Percentiles rank a stretch among this genome's conserved stretches.
Conservation (phyloP, 2,888 invertebrate genomes). For the Drosophila fungiperda region DNA sequence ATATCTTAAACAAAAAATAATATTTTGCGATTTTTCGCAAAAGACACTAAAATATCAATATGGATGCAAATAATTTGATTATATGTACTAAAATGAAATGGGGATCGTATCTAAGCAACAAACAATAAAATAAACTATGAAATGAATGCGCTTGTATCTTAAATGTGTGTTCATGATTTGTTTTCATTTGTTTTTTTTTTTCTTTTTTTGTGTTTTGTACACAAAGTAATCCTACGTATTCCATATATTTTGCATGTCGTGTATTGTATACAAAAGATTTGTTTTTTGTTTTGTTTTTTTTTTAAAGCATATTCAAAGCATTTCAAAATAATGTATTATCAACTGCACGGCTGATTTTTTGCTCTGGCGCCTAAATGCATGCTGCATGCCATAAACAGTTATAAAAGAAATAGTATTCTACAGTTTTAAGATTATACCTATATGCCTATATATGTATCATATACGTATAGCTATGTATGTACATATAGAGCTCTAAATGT, state of each 20-base stretch:
- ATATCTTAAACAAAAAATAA: conserved; percentile 23
- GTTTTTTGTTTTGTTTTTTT: conserved; percentile 31
- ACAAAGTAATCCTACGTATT: conserved; percentile 50
- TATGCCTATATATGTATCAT: conserved; percentile 33
- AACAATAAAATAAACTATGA: conserved; percentile 61
- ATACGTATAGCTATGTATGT: conserved; percentile 46
- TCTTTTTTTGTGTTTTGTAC: conserved; percentile 26
- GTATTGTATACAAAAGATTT: conserved; percentile 60
- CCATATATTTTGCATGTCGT: conserved; percentile 44
- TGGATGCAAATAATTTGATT: conserved; percentile 23
- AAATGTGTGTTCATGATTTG: conserved; percentile 2
- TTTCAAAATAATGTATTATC: conserved; percentile 52
- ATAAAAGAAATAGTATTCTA: conserved; percentile 46
- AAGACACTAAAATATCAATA: conserved; percentile 44
- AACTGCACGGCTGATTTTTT: conserved; percentile 42
- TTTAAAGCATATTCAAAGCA: conserved; percentile 83
- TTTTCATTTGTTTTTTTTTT: conserved; percentile 8
- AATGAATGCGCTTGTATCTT: conserved; percentile 35
- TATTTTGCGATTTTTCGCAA: conserved; percentile 22
- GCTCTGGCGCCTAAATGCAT: conserved; percentile 52
- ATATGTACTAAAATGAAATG: conserved; percentile 10
- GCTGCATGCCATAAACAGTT: conserved; percentile 53
- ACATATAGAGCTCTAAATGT: conserved; percentile 65
- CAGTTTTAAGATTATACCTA: conserved; percentile 31
- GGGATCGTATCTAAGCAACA: conserved; percentile 52